Base-by-base conservation (phyloP, 92 coral and sea anemone genomes). In the Epizoanthus stellaris region DNA sequence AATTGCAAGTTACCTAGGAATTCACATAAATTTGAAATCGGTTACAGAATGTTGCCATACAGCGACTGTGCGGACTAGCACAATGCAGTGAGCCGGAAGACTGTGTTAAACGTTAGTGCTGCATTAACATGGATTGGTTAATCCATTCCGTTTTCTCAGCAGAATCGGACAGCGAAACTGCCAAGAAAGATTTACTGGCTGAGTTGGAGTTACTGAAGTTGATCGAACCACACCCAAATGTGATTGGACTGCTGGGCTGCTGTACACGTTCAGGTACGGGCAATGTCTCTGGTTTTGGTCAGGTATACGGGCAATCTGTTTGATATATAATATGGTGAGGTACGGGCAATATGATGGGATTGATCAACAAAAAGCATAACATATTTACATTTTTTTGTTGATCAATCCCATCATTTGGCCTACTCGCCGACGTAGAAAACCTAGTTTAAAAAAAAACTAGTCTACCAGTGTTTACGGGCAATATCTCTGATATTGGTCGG, bases 151-250 rank as follows among this genome's bases (percentile, higher is more conserved):
- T 70, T 65, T 60, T 6, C 58, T 66, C 58, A 53, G 43, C 84
- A 96, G 99, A 96, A 86, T 87, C 71, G 59, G 99, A 96, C 87
- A 96, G 99, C 83, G 98, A 95, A 13, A 94, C 99, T 25, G 95
- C 99, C 3, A 92, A 92, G 77, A 95, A 89, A 65, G 99, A 96
- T 73, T 89, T 96, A 1, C 77, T 94, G 3, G 98, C 99, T 11
- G 99, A 96, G 67, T 70, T 96, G 80, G 99, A 96, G 63, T 56
- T 96, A 16, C 93, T 96, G 45, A 96, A 96, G 80, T 89, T 96
- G 60, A 96, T 96, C 67, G 99, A 96, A 7, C 99, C 99, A 15
- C 99, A 96, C 71, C 98, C 98, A 14, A 96, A 96, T 62, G 99
- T 96, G 34, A 90, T 96, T 62, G 98, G 98, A 70, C 68, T 96